Evolutionary conservation across 2,797 vertebrate species (phyloP).

Genomic region (Mastacembelus armatus): DNA sequence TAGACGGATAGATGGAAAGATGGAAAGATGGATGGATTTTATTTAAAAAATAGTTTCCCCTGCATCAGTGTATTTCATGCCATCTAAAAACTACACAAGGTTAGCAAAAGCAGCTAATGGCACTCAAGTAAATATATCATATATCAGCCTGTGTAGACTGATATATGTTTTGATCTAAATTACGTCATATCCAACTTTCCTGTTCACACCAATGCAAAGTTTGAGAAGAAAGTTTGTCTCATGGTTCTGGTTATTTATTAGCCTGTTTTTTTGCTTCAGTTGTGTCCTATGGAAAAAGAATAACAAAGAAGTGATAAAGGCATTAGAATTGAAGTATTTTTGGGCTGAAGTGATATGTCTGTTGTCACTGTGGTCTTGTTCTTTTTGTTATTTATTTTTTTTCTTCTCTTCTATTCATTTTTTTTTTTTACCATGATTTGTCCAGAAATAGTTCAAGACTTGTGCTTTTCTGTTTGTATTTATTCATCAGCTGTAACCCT

Average conservation of each 20-base stretch:
- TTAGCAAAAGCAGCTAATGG: not conserved
- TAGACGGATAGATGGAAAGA: not conserved
- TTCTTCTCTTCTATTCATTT: constrained; percentile 22
- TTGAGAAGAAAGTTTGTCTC: constrained; percentile 10
- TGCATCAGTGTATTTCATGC: not conserved
- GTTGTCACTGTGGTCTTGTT: constrained; percentile 14
- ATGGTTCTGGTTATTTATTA: constrained; percentile 8
- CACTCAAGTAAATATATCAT: constrained; percentile 39
- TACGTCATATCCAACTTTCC: constrained; percentile 3
- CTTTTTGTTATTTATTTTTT: constrained; percentile 8
- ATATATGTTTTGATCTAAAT: constrained; percentile 51
- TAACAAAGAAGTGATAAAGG: constrained; percentile 40
- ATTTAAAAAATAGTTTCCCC: not conserved
- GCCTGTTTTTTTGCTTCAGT: not conserved
- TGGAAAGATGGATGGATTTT: not conserved
- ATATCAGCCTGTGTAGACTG: constrained; percentile 25
- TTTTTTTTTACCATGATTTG: constrained; percentile 38
- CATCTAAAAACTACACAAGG: constrained; percentile 2
- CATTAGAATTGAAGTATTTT: constrained; percentile 26
- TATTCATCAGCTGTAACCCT: not conserved
- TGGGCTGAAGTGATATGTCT: constrained; percentile 1
- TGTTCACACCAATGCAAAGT: constrained; percentile 16
- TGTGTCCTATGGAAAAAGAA: constrained; percentile 12
- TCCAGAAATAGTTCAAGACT: constrained; percentile 19
- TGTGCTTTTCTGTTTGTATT: not conserved